These are phyloP conservation scores for Ceyx melanurus DNA, from an alignment of 2,113 vertebrate genomes.

Conservation along the genomic window DNA sequence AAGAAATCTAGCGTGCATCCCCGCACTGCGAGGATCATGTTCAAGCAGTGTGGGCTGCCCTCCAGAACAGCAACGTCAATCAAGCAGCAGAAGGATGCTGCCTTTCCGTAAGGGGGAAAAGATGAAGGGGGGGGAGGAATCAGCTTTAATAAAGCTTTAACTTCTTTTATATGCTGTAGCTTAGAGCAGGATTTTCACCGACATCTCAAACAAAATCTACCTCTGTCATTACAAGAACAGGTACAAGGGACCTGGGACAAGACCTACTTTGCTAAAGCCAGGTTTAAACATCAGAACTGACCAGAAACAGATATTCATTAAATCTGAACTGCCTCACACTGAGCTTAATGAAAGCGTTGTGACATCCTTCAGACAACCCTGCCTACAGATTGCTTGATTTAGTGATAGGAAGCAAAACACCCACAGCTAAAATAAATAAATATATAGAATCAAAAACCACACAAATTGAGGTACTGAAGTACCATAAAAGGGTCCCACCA, in stretches of 20 bases:
- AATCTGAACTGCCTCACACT: not conserved
- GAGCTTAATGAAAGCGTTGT: not conserved
- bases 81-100: conserved; percentile 1
- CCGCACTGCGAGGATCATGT: not conserved
- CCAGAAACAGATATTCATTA: not conserved
- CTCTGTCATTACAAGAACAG: not conserved
- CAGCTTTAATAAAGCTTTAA: not conserved
- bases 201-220: not conserved
- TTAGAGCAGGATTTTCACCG: not conserved
- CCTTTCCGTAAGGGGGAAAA: not conserved
- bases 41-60: conserved; percentile 35
- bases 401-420: not conserved
- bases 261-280: not conserved
- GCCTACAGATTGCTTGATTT: not conserved
- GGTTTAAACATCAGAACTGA: not conserved
- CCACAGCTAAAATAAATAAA: not conserved
- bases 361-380: conserved; percentile 1
- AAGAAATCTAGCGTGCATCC: conserved; percentile 32
- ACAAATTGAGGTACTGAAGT: not conserved
- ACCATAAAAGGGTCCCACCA: not conserved
- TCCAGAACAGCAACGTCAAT: conserved; percentile 1
- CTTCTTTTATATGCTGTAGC: not conserved
- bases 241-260: not conserved
- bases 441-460: not conserved
- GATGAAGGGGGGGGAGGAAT: not conserved